Evolutionary conservation across 1,140 invertebrate genomes (phyloP), one percentile per base, ranked within the genome.

Genomic region (Melipona quadrifasciata): DNA sequence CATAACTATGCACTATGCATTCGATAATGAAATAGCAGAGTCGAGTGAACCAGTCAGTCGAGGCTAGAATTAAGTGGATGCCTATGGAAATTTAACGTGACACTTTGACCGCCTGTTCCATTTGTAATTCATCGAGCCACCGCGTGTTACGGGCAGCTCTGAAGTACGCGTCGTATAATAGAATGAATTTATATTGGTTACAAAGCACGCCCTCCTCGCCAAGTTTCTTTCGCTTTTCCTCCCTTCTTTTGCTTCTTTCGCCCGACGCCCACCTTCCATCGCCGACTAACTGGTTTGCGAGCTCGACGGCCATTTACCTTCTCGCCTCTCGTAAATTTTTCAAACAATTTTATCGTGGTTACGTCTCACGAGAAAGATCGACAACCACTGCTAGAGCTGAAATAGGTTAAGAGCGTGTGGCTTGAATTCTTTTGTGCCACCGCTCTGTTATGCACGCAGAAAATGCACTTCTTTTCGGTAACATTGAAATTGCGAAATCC

Each of bases 81-180:
- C 71, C 87, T 90, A 90, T 91, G 89, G 89, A 90, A 89, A 91
- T 91, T 91, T 91, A 89, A 91, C 86, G 81, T 57, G 77, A 88
- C 84, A 87, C 86, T 90, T 89, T 78, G 80, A 67, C 81, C 77
- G 64, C 64, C 64, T 90, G 84, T 91, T 91, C 90, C 86, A 92
- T 92, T 89, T 87, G 90, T 89, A 92, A 92, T 92, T 91, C 91
- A 91, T 92, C 86, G 90, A 77, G 57, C 85, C 84, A 80, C 74
- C 84, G 51, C 61, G 70, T 89, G 87, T 87, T 84, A 87, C 76
- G 47, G 90, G 88, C 89, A 85, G 76, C 55, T 82, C 68, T 76
- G 76, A 82, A 82, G 71, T 84, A 65, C 64, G 16, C 17, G 3
- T 67, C 64, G 31, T 67, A 73, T 89, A 87, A 90, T 80, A 75